Base-by-base conservation (phyloP, 2,888 invertebrate genomes). In the Gymnocheta viridis region DNA sequence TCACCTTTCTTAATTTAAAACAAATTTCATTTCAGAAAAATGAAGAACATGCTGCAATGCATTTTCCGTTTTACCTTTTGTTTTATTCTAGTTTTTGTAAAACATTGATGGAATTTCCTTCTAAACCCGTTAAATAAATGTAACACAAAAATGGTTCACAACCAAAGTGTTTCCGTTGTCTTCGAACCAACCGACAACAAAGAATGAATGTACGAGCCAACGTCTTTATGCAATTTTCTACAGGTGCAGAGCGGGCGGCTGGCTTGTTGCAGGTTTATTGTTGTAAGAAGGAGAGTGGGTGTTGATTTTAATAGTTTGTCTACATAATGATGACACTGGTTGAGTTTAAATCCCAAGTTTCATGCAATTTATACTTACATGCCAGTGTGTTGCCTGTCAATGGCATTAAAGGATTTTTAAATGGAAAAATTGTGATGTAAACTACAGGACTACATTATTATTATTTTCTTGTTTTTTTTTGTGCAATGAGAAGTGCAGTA, bases 71-170 rank as follows among this genome's bases (percentile, higher is more conserved):
- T 38, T n/a, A 14, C 7, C 19, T 38, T 51, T 32, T 35, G 24
- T 19, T 41, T 64, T 44, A 22, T 66, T 72, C 10, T 47, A 38
- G 12, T 5, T 17, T 67, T 38, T 32, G 17, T 56, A 24, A 22
- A 78, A 69, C 73, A 69, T 77, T 78, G 81, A 81, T 73, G 73
- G 81, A 69, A 81, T 84, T 81, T 84, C 73, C 73, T 77, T 78
- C 69, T 44, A 73, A 78, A 58, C 54, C 54, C 69, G 81, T 81
- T 81, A 81, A 81, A 73, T 80, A 77, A 81, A 77, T 77, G 72
- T 62, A 77, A 54, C 41, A 60, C 60, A 60, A 60, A 84, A 83
- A 58, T 54, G 17, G 24, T 73, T 32, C 72, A 70, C 24, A 67
- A 56, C 70, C 51, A 60, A 77, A 81, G 80, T 77, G 70, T 62